Evolutionary conservation across 2,113 vertebrate genomes (phyloP).

Genomic region (Orientallactaga bullata): DNA sequence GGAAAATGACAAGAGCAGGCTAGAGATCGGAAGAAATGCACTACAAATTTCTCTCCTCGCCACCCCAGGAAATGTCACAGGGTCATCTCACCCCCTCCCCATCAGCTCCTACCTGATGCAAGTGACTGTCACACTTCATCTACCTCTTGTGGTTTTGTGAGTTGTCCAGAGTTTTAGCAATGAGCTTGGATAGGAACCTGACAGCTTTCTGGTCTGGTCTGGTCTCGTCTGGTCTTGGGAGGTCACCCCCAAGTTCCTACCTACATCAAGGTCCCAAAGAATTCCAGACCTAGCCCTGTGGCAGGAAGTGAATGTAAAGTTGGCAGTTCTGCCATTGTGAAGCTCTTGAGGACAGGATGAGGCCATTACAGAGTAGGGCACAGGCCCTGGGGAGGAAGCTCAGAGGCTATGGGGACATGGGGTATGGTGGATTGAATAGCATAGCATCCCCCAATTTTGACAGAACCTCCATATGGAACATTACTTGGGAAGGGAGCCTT

Average conservation of each 20-base stretch:
- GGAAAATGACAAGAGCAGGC: background rate
- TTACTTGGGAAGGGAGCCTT: background rate
- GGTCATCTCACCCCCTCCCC: too few relatives aligned
- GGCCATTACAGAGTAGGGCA: too few relatives aligned
- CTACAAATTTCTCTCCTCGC: background rate
- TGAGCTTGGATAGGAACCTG: background rate
- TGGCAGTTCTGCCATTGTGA: background rate
- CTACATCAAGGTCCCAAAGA: background rate
- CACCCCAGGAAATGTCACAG: background rate
- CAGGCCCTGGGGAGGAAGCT: background rate
- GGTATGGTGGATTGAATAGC: accelerated
- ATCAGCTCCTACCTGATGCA: accelerated
- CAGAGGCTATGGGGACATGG: background rate
- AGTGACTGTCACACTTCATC: accelerated
- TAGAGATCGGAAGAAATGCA: background rate
- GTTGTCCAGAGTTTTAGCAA: background rate
- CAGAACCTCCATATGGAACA: too few relatives aligned
- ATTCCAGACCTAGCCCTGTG: background rate
- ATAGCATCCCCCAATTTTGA: background rate
- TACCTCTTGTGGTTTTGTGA: accelerated
- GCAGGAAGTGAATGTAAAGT: background rate
- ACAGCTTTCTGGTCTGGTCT: background rate
- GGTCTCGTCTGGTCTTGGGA: background rate
- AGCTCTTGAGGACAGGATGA: background rate
- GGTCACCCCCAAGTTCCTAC: background rate